Conservation (phyloP, 2,888 invertebrate genomes). For the Pediacus dermestoides region DNA sequence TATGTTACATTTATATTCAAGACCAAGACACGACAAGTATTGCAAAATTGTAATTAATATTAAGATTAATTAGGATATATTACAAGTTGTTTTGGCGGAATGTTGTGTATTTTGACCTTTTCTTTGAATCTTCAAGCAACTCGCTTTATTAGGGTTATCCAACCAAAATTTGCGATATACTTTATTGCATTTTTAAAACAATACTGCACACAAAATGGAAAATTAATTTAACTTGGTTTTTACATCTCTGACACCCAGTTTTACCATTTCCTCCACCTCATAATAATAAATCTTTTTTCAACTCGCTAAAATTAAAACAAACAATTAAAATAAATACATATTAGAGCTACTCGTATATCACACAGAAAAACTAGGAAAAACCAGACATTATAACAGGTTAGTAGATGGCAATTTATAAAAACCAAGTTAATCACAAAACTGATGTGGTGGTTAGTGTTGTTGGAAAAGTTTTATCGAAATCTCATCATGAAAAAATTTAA, state of each 20-base stretch:
- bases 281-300: conserved; percentile 31
- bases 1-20: too few species aligned
- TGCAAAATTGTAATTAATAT: too few species aligned
- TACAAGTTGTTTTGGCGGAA: conserved; percentile 5
- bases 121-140: neutral
- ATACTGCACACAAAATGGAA: conserved; percentile 13
- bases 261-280: conserved; percentile 34
- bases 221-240: conserved; percentile 28
- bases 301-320: conserved; percentile 33
- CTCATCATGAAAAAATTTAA: too few species aligned
- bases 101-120: conserved; percentile 4
- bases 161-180: too few species aligned
- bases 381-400: conserved; percentile 10
- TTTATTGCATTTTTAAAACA: conserved; percentile 6
- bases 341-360: neutral
- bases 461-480: neutral
- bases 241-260: conserved; percentile 13
- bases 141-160: too few species aligned
- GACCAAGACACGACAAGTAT: too few species aligned
- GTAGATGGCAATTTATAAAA: conserved; percentile 22
- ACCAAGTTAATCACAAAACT: conserved; percentile 25
- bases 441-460: neutral
- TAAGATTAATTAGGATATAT: conserved; percentile 4
- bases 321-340: conserved; percentile 11
- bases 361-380: conserved; percentile 17